Evolutionary conservation across 2,888 invertebrate species (phyloP).

Genomic region (Drosophila nr. perissopoda): DNA sequence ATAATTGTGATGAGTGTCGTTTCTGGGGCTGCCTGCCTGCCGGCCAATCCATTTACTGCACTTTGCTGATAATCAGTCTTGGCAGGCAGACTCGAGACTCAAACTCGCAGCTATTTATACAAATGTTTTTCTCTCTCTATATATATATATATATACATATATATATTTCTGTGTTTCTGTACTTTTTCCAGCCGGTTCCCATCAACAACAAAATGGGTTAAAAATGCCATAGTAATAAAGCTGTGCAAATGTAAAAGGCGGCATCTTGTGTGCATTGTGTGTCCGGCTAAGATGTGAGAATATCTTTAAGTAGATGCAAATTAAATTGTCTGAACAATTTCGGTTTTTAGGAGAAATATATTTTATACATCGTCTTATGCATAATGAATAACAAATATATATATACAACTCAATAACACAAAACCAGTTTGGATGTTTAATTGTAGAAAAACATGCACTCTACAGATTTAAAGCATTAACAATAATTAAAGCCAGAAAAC

Average conservation of each 20-base stretch:
- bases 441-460: neutral
- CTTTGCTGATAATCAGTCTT: constrained; percentile 70
- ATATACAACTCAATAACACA: neutral
- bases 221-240: constrained; percentile 22
- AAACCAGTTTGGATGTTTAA: neutral
- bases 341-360: neutral
- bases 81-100: constrained; percentile 19
- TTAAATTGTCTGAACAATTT: neutral
- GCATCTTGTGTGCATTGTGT: neutral
- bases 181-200: constrained; percentile 24
- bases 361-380: neutral
- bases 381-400: neutral
- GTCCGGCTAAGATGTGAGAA: neutral
- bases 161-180: constrained; percentile 10
- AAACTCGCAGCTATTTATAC: constrained; percentile 39
- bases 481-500: neutral
- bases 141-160: neutral
- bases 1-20: constrained; percentile 57
- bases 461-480: neutral
- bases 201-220: constrained; percentile 3
- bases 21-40: constrained; percentile 36
- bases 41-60: constrained; percentile 60
- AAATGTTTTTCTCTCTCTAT: constrained; percentile 9
- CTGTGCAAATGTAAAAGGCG: constrained; percentile 1
- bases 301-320: neutral